phyloP scores from a whole-genome alignment of 1,140 invertebrate species.

The Nasonia giraulti region DNA sequence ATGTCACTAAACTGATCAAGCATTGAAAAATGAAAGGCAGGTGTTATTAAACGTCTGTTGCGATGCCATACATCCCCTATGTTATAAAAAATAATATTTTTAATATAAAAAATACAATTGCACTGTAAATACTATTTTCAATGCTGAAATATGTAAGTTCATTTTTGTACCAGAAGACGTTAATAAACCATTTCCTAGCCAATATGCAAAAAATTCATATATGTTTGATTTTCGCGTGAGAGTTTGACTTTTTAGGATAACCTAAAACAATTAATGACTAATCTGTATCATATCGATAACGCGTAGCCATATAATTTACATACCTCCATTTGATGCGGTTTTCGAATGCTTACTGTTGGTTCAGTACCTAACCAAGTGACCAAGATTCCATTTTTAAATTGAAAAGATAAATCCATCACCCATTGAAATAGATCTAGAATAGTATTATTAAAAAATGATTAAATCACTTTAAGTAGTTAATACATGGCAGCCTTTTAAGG shows the following conservation, averaged over 20 bases:
- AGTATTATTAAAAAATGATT: not conserved
- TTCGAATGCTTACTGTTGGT: conserved; percentile 53
- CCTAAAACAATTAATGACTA: not conserved
- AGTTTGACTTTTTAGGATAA: not conserved
- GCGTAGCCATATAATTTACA: not conserved
- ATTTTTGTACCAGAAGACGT: not conserved
- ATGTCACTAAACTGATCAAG: conserved; percentile 85
- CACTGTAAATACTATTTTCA: conserved; percentile 51
- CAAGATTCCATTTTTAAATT: conserved; percentile 57
- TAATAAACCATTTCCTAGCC: not conserved
- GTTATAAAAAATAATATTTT: conserved; percentile 13
- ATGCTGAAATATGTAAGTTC: conserved; percentile 39
- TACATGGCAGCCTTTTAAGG: not conserved
- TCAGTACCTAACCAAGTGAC: conserved; percentile 53
- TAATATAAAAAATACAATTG: not conserved
- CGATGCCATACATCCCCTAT: conserved; percentile 84
- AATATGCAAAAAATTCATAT: not conserved
- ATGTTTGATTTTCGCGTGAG: conserved; percentile 57
- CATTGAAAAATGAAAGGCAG: conserved; percentile 92
- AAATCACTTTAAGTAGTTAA: too few relatives aligned
- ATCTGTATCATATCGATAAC: not conserved
- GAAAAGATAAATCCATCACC: conserved; percentile 24
- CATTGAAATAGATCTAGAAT: conserved; percentile 28
- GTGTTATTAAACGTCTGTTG: conserved; percentile 89
- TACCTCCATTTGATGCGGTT: conserved; percentile 62